These are phyloP conservation scores for Pseudorhiza aurosa DNA, from an alignment of 30 jellyfish, hydroid and myxozoan genomes.

Conservation along the genomic window DNA sequence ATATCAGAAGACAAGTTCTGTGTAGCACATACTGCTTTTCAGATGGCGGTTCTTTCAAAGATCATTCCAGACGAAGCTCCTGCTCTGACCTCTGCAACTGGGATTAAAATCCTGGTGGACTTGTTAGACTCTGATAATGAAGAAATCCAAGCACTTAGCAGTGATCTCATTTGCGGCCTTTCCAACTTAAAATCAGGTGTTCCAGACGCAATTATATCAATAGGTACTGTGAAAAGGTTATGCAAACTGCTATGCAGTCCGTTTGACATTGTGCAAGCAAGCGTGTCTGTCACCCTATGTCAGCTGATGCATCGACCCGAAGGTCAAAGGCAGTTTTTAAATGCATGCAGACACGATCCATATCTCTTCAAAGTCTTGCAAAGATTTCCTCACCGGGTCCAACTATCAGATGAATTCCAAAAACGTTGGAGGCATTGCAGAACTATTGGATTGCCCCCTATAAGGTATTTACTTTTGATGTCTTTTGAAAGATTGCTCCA, in stretches of 20 bases:
- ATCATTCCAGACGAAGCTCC: constrained; percentile 66
- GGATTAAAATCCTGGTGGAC: constrained; percentile 61
- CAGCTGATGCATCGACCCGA: constrained; percentile 42
- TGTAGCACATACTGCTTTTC: constrained; percentile 69
- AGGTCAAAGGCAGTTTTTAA: constrained; percentile 60
- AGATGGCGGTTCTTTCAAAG: constrained; percentile 57
- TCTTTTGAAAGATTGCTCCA: too few species aligned
- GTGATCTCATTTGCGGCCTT: constrained; percentile 50
- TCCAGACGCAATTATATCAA: constrained; percentile 67
- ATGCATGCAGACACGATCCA: constrained; percentile 64
- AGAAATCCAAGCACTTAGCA: constrained; percentile 43
- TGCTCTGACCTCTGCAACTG: constrained; percentile 69
- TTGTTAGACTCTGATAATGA: constrained; percentile 40
- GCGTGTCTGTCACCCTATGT: constrained; percentile 56
- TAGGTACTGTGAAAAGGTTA: constrained; percentile 51
- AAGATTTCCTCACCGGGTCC: constrained; percentile 39
- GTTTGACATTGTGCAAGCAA: constrained; percentile 60
- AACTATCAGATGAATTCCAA: constrained; percentile 41
- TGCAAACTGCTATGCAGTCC: constrained; percentile 44
- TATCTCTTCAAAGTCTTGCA: constrained; percentile 56
- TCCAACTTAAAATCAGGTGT: constrained; percentile 59
- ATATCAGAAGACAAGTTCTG: constrained; percentile 30
- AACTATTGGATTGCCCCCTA: constrained; percentile 64
- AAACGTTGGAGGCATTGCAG: constrained; percentile 67
- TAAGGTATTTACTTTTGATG: constrained; percentile 8